Conservation (phyloP, 1,140 invertebrate species). For the Micrasema minimum region DNA sequence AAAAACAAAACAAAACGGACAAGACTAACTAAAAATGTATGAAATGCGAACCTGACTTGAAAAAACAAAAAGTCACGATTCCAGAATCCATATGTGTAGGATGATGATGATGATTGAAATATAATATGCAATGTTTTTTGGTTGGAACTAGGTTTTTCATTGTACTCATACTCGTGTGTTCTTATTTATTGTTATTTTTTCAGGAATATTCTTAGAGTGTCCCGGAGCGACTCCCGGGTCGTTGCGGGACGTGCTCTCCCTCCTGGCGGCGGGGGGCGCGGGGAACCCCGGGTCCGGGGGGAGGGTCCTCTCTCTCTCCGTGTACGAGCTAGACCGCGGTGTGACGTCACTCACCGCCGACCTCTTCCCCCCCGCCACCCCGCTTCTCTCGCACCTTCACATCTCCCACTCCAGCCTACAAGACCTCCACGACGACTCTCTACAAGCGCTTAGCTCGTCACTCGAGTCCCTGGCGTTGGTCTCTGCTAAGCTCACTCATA, state of each 20-base stretch:
- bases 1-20: too few species aligned
- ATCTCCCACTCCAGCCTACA: slow-evolving; percentile 84
- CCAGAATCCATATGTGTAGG: too few species aligned
- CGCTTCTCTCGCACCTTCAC: slow-evolving; percentile 82
- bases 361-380: slow-evolving; percentile 74
- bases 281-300: slow-evolving; percentile 58
- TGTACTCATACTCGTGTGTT: too few species aligned
- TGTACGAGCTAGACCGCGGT: slow-evolving; percentile 85
- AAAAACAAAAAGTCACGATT: too few species aligned
- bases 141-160: too few species aligned
- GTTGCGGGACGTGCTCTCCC: slow-evolving; percentile 70
- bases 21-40: too few species aligned
- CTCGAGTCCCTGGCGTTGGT: slow-evolving; percentile 85
- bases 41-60: too few species aligned
- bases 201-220: slow-evolving; percentile 87
- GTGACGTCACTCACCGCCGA: slow-evolving; percentile 76
- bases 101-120: too few species aligned
- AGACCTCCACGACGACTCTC: slow-evolving; percentile 78
- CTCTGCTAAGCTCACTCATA: slow-evolving; percentile 80
- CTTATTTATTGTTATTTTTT: slow-evolving; percentile 53
- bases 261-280: slow-evolving; percentile 58
- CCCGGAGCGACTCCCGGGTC: slow-evolving; percentile 77
- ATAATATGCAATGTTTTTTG: too few species aligned
- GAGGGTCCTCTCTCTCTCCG: slow-evolving; percentile 83
- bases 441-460: slow-evolving; percentile 76